These are phyloP conservation scores for Drosophila equinoxialis DNA, from an alignment of 1,140 invertebrate species.

Conservation along the genomic window DNA sequence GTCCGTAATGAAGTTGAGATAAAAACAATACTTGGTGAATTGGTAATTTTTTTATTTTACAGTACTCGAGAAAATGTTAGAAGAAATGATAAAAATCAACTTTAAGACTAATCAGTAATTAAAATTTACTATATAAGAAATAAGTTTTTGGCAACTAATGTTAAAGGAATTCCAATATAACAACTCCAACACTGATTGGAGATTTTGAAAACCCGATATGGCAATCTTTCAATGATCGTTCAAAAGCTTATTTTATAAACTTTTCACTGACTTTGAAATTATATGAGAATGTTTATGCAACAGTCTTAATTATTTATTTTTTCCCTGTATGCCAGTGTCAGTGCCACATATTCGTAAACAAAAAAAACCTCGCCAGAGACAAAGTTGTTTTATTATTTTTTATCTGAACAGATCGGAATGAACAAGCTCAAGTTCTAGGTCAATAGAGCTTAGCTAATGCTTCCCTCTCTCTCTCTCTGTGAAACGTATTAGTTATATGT, in stretches of 20 bases:
- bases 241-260: not conserved
- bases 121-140: too few relatives aligned
- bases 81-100: too few relatives aligned
- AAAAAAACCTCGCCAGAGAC: constrained; percentile 7
- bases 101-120: too few relatives aligned
- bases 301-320: not conserved
- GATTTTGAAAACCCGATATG: too few relatives aligned
- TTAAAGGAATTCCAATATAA: too few relatives aligned
- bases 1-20: too few relatives aligned
- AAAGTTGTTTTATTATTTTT: constrained; percentile 6
- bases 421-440: constrained; percentile 73
- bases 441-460: constrained; percentile 54
- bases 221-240: too few relatives aligned
- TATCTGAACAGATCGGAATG: constrained; percentile 38
- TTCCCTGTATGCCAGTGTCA: constrained; percentile 10
- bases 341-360: not conserved
- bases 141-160: too few relatives aligned
- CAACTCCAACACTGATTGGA: too few relatives aligned
- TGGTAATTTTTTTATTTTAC: too few relatives aligned
- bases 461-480: constrained; percentile 43
- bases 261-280: constrained; percentile 1
- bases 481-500: constrained; percentile 28
- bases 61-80: too few relatives aligned
- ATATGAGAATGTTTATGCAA: not conserved
- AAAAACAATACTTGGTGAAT: too few relatives aligned